phyloP scores from a whole-genome alignment of 2,797 vertebrate genomes.

The Bovichtus variegatus region DNA sequence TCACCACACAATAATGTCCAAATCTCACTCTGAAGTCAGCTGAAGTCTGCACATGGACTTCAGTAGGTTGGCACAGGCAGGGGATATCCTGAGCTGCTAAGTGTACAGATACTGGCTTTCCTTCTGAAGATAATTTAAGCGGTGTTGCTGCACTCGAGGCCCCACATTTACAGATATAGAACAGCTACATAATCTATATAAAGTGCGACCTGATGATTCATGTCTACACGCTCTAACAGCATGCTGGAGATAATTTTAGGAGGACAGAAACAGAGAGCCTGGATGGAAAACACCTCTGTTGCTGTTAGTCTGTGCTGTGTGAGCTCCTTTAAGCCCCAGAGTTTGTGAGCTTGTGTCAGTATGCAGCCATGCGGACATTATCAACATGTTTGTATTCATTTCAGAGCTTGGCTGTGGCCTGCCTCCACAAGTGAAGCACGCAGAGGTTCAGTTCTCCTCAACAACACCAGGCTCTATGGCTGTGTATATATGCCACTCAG shows the following conservation, averaged over 20 bases:
- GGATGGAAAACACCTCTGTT: conserved; percentile 64
- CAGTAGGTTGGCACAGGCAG: conserved; percentile 37
- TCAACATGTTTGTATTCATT: conserved; percentile 50
- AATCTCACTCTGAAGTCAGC: conserved; percentile 14
- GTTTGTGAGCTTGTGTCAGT: conserved; percentile 56
- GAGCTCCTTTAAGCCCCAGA: conserved; percentile 48
- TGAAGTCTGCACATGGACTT: conserved; percentile 33
- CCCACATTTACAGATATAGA: conserved; percentile 65
- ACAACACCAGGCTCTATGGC: conserved; percentile 88
- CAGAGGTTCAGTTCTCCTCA: conserved; percentile 88
- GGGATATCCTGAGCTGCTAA: conserved; percentile 54
- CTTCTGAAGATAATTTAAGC: conserved; percentile 71
- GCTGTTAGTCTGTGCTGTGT: conserved; percentile 41
- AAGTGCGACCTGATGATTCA: conserved; percentile 62
- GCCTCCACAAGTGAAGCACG: conserved; percentile 89
- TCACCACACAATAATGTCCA: conserved; percentile 31
- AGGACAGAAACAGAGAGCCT: conserved; percentile 45
- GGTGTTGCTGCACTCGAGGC: conserved; percentile 70
- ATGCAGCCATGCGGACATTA: conserved; percentile 41
- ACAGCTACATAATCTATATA: conserved; percentile 52
- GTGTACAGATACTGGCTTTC: conserved; percentile 38
- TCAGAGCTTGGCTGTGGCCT: conserved; percentile 89
- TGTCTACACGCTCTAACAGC: conserved; percentile 49
- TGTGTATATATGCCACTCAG: conserved; percentile 88
- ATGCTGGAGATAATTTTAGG: conserved; percentile 64